Evolutionary conservation across 2,113 vertebrate genomes (phyloP).

Genomic region (Misgurnus anguillicaudatus): DNA sequence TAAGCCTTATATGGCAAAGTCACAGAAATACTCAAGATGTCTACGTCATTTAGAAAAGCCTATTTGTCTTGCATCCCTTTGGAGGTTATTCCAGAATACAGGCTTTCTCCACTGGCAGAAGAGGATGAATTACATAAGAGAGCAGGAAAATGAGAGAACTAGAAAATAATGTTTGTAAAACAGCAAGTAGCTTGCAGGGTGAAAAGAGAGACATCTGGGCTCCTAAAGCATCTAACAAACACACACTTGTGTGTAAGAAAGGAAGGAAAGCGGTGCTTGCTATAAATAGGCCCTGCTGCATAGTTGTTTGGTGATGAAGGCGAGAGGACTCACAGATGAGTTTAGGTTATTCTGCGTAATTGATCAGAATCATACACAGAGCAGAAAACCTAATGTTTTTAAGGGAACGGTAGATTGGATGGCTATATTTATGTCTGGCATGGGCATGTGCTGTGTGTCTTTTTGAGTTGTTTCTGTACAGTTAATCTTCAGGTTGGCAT

Average conservation of each 20-base stretch:
- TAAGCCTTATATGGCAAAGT: slow-evolving; percentile 39
- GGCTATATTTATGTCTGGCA: slow-evolving; percentile 41
- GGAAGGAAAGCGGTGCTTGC: slow-evolving; percentile 20
- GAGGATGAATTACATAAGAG: slow-evolving; percentile 2
- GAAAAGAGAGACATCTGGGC: slow-evolving; percentile 38
- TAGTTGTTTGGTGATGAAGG: slow-evolving; percentile 70
- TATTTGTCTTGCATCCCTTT: slow-evolving; percentile 24
- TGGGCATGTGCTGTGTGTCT: slow-evolving; percentile 4
- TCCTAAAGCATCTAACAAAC: not conserved
- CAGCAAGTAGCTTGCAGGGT: slow-evolving; percentile 8
- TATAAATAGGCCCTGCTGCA: slow-evolving; percentile 69
- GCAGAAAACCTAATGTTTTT: slow-evolving; percentile 27
- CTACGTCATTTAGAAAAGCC: slow-evolving; percentile 32
- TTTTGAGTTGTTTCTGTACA: slow-evolving; percentile 28
- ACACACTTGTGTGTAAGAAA: slow-evolving; percentile 20
- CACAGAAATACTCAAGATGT: slow-evolving; percentile 17
- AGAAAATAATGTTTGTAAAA: slow-evolving; percentile 3
- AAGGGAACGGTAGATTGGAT: slow-evolving; percentile 34
- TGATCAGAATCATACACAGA: slow-evolving; percentile 27
- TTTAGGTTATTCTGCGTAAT: slow-evolving; percentile 52
- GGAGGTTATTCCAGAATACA: not conserved
- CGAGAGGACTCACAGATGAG: slow-evolving; percentile 56
- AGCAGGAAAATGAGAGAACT: not conserved
- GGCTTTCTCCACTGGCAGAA: slow-evolving; percentile 16
- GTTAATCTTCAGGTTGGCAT: slow-evolving; percentile 29